Conservation (phyloP, 2,888 invertebrate species). For the Melitaea athalia region DNA sequence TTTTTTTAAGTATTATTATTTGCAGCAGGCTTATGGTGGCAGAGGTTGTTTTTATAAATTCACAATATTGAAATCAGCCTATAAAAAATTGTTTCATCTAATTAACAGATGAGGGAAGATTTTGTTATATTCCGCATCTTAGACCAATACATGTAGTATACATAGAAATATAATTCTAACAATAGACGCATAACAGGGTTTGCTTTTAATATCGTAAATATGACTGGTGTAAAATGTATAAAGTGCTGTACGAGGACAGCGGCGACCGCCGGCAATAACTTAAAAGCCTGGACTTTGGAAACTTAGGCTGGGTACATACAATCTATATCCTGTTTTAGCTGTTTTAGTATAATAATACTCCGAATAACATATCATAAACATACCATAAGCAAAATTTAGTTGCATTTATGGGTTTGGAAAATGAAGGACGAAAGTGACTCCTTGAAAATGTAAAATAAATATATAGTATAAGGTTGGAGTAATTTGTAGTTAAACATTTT, state of each 20-base stretch:
- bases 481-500: too few species aligned
- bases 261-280: slow-evolving; percentile 16
- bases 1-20: too few species aligned
- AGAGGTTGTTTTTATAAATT: too few species aligned
- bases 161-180: not conserved
- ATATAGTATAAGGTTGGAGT: too few species aligned
- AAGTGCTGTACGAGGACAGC: not conserved
- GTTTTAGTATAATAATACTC: not conserved
- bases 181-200: not conserved
- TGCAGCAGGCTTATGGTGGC: too few species aligned
- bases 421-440: not conserved
- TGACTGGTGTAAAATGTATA: not conserved
- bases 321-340: not conserved
- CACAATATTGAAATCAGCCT: too few species aligned
- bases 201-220: slow-evolving; percentile 1
- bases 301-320: slow-evolving; percentile 10
- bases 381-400: not conserved
- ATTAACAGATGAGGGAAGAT: too few species aligned
- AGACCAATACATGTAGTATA: too few species aligned
- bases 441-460: too few species aligned
- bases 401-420: not conserved
- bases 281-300: slow-evolving; percentile 10
- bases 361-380: too few species aligned
- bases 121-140: too few species aligned
- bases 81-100: too few species aligned